Evolutionary conservation across 2,797 vertebrate genomes (phyloP).

Genomic region (Phoeniculus purpureus): DNA sequence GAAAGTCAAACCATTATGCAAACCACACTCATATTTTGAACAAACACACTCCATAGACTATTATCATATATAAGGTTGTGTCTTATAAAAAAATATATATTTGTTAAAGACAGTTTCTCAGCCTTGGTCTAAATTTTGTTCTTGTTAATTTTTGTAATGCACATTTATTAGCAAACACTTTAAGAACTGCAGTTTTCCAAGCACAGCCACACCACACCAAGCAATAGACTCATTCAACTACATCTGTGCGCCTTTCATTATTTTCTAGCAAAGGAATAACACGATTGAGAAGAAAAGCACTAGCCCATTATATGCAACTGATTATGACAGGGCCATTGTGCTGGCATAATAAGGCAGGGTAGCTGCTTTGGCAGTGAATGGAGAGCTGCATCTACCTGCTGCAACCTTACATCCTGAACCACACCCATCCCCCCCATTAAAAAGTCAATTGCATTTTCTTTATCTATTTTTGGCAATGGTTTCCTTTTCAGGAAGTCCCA

Average conservation of each 20-base stretch:
- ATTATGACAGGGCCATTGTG: conserved; percentile 52
- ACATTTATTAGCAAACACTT: not conserved
- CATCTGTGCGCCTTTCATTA: conserved; percentile 42
- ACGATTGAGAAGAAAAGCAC: conserved; percentile 50
- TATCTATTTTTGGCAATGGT: not conserved
- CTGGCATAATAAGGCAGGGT: conserved; percentile 33
- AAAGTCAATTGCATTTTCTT: not conserved
- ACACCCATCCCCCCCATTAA: not conserved
- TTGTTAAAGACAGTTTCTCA: not conserved
- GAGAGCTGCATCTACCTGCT: not conserved
- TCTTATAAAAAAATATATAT: not conserved
- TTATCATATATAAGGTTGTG: not conserved
- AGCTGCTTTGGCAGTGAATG: conserved; percentile 37
- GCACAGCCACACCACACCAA: not conserved
- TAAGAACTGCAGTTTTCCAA: not conserved
- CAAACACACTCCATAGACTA: not conserved
- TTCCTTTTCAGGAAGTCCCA: not conserved
- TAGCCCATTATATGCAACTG: conserved; percentile 40
- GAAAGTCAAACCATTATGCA: not conserved
- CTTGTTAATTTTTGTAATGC: not conserved
- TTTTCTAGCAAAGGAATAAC: conserved; percentile 48
- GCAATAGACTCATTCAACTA: not conserved
- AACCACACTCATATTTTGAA: not conserved
- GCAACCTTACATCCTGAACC: not conserved
- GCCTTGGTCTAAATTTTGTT: not conserved